Conservation (phyloP, 64 coral and sea anemone species). For the Actinia equina region DNA sequence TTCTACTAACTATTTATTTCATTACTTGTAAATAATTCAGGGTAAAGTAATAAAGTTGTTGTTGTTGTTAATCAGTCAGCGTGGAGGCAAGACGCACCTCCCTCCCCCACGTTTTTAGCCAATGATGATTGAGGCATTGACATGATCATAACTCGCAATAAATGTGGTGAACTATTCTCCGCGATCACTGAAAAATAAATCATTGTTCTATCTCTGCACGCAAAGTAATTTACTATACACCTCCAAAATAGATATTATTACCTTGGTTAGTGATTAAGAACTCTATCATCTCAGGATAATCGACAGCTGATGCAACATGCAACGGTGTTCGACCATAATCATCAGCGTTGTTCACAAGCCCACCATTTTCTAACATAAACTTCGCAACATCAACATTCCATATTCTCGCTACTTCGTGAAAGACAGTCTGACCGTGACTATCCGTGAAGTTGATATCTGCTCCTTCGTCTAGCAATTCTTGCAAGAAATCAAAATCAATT, state of each 20-base stretch:
- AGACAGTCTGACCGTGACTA: conserved; percentile 78
- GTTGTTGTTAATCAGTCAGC: no score
- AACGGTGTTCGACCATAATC: conserved; percentile 78
- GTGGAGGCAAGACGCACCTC: no score
- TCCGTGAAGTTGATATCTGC: conserved; percentile 94
- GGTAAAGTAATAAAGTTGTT: no score
- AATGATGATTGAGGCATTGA: no score
- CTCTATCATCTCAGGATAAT: conserved; percentile 96
- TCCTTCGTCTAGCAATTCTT: conserved; percentile 52
- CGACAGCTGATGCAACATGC: conserved; percentile 91
- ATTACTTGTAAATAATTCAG: no score
- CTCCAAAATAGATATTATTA: conserved; percentile 4
- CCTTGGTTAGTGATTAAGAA: conserved; percentile 76
- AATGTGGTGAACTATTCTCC: no score
- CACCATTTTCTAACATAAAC: conserved; percentile 91
- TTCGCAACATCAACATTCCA: conserved; percentile 93
- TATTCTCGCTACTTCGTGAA: conserved; percentile 91
- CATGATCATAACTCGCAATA: no score
- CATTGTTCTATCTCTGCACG: no score
- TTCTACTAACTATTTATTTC: no score
- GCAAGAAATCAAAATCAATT: conserved; percentile 85
- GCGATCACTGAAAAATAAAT: no score
- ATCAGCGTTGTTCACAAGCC: conserved; percentile 74
- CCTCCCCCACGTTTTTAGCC: no score
- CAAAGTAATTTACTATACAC: no score